Conservation (phyloP, 1,140 invertebrate genomes). For the Lanistes nyassanus region DNA sequence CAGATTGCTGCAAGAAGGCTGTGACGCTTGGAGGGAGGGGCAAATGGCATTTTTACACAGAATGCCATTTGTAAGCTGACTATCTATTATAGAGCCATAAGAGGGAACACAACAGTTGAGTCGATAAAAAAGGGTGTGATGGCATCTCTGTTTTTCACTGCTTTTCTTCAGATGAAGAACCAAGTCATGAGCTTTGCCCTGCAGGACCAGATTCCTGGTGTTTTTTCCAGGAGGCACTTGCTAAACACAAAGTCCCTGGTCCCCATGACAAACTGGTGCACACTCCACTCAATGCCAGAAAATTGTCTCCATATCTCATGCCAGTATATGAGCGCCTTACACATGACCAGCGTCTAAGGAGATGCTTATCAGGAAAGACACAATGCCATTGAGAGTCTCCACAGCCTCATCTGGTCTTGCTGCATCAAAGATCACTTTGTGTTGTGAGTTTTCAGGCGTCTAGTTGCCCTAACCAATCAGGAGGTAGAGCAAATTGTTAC, state of each 20-base stretch:
- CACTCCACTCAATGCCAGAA: background rate
- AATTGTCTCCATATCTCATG: background rate
- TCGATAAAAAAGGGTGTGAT: conserved; percentile 15
- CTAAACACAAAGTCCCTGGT: background rate
- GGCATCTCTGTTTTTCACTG: conserved; percentile 14
- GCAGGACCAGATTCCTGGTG: conserved; percentile 12
- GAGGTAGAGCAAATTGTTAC: too few relatives aligned
- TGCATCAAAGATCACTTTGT: conserved; percentile 5
- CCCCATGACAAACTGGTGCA: conserved; percentile 1
- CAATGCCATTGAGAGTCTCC: conserved; percentile 1
- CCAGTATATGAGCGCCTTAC: conserved; percentile 5
- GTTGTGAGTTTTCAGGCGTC: too few relatives aligned
- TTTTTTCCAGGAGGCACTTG: conserved; percentile 7
- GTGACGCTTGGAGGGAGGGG: conserved; percentile 19
- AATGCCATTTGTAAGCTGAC: conserved; percentile 13
- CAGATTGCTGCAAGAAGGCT: conserved; percentile 8
- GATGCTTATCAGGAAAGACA: background rate
- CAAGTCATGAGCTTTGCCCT: conserved; percentile 11
- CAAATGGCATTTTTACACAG: conserved; percentile 9
- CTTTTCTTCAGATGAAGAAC: conserved; percentile 15
- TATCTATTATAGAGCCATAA: conserved; percentile 20
- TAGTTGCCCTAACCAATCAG: too few relatives aligned
- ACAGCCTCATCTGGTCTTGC: background rate
- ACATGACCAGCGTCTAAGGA: background rate
- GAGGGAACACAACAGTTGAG: background rate